phyloP scores from a whole-genome alignment of 2,888 invertebrate genomes.

The Brachyopa scutellaris region DNA sequence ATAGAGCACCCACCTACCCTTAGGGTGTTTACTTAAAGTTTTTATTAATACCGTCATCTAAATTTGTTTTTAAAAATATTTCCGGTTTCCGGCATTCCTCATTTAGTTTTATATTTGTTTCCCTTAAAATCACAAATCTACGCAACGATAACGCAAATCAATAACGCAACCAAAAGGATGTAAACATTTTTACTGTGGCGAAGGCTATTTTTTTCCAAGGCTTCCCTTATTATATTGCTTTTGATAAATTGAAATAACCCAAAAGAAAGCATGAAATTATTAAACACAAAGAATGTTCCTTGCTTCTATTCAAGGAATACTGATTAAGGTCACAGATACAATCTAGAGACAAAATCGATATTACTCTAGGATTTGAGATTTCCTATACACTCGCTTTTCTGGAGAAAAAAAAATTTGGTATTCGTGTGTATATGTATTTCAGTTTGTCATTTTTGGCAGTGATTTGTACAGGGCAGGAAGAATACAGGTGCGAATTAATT shows the following conservation, averaged over 20 bases:
- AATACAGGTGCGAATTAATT: neutral
- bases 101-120: too few relatives aligned
- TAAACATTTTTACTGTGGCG: too few relatives aligned
- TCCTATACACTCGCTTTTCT: neutral
- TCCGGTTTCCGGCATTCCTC: too few relatives aligned
- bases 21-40: too few relatives aligned
- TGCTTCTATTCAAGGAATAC: neutral
- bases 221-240: neutral
- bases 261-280: neutral
- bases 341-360: neutral
- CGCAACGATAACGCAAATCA: too few relatives aligned
- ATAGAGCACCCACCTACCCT: too few relatives aligned
- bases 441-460: neutral
- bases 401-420: too few relatives aligned
- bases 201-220: neutral
- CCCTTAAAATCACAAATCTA: too few relatives aligned
- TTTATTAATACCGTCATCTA: too few relatives aligned
- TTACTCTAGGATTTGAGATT: neutral
- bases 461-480: neutral
- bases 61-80: too few relatives aligned
- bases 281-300: neutral
- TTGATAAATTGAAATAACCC: constrained; percentile 4
- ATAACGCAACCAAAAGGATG: too few relatives aligned
- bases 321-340: constrained; percentile 2
- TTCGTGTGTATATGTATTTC: too few relatives aligned